Conservation (phyloP, 2,797 vertebrate genomes). For the Sorex maritimensis region DNA sequence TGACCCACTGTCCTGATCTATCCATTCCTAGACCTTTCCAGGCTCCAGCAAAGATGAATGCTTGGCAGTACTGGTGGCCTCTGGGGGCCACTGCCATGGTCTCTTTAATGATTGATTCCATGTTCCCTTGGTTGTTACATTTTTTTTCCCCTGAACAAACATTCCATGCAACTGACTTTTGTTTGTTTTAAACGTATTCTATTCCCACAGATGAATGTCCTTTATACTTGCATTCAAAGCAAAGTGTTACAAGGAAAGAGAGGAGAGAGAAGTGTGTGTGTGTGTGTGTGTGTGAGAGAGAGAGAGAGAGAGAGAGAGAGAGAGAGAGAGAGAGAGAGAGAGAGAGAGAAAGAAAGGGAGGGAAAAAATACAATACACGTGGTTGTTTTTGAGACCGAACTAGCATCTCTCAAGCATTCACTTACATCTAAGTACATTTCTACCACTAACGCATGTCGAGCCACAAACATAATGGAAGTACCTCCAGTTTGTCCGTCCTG, state of each 20-base stretch:
- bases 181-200: constrained; percentile 16
- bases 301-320: too few relatives aligned
- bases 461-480: constrained; percentile 88
- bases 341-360: too few relatives aligned
- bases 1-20: not conserved
- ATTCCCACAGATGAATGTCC: constrained; percentile 8
- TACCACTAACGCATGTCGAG: constrained; percentile 61
- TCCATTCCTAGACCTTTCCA: not conserved
- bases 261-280: not conserved
- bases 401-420: not conserved
- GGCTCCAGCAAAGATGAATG: not conserved
- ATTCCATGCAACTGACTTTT: not conserved
- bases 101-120: not conserved
- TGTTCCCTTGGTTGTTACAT: not conserved
- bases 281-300: not conserved
- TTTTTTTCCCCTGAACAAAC: not conserved
- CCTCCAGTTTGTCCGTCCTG: constrained; percentile 99
- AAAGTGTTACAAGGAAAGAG: not conserved
- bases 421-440: constrained; percentile 32
- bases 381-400: not conserved
- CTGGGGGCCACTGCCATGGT: not conserved
- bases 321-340: too few relatives aligned
- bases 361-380: too few relatives aligned
- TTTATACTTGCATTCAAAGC: constrained; percentile 51
- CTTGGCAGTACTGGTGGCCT: not conserved